A percentile compares a stretch with the other conserved stretches of the same genome.
Evolutionary conservation across 2,888 invertebrate species (phyloP).

Genomic region (Chrysodeixis includens): DNA sequence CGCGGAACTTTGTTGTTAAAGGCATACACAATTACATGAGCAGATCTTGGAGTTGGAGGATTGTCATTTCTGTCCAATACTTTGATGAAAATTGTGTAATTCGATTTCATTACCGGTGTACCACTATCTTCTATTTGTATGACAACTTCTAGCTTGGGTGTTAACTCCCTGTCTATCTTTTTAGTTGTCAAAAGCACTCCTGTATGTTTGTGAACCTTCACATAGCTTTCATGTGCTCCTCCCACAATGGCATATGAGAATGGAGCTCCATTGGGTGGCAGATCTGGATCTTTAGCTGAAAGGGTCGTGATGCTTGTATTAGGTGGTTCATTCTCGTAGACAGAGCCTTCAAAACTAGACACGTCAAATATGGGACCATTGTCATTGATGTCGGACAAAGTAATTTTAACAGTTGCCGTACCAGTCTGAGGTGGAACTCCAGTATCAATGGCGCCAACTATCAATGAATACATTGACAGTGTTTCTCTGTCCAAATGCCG

Average conservation of each 20-base stretch:
- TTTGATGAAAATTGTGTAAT: slow-evolving; percentile 93
- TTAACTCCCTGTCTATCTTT: slow-evolving; percentile 94
- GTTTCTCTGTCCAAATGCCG: slow-evolving; percentile 94
- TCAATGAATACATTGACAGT: slow-evolving; percentile 92
- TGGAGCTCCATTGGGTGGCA: slow-evolving; percentile 97
- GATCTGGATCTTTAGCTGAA: slow-evolving; percentile 96
- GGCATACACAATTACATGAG: slow-evolving; percentile 93
- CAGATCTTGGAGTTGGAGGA: slow-evolving; percentile 95
- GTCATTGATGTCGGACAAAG: slow-evolving; percentile 96
- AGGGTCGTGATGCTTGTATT: slow-evolving; percentile 95
- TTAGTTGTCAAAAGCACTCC: slow-evolving; percentile 94
- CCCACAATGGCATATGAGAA: slow-evolving; percentile 95
- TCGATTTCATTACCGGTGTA: slow-evolving; percentile 94
- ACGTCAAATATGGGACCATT: slow-evolving; percentile 96
- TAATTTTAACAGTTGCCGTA: slow-evolving; percentile 94
- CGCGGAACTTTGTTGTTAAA: slow-evolving; percentile 93
- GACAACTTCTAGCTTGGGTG: slow-evolving; percentile 92
- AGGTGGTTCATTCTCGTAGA: slow-evolving; percentile 96
- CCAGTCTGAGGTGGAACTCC: slow-evolving; percentile 97
- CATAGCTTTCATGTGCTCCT: slow-evolving; percentile 93
- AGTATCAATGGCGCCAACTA: slow-evolving; percentile 96
- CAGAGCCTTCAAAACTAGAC: slow-evolving; percentile 92
- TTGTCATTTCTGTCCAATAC: slow-evolving; percentile 97
- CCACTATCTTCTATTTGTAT: slow-evolving; percentile 97
- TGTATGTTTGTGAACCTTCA: slow-evolving; percentile 94